A percentile compares a stretch with the other conserved stretches of the same genome.
phyloP scores from a whole-genome alignment of 2,888 invertebrate species.

The Seira musarum region DNA sequence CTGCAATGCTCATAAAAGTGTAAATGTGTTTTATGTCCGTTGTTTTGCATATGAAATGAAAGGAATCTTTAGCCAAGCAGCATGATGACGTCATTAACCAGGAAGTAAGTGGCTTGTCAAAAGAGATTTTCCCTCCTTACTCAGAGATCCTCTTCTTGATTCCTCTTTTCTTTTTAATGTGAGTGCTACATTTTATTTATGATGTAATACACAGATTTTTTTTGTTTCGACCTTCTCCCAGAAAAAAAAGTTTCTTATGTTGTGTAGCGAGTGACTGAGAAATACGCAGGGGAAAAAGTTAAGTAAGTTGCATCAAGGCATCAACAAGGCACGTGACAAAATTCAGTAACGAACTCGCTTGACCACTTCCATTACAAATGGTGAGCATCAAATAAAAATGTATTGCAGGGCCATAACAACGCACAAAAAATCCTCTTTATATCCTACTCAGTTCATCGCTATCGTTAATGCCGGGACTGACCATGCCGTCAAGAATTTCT shows the following conservation, averaged over 20 bases:
- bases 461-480: constrained; percentile 29
- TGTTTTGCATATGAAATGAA: no score
- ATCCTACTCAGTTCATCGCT: neutral
- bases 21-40: no score
- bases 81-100: no score
- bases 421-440: constrained; percentile 4
- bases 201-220: neutral
- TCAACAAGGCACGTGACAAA: constrained; percentile 61
- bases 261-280: no score
- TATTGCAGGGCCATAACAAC: constrained; percentile 8
- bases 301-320: constrained; percentile 59
- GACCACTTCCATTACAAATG: constrained; percentile 31
- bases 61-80: no score
- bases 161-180: no score
- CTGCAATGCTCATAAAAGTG: no score
- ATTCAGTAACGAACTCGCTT: constrained; percentile 43
- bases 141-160: no score
- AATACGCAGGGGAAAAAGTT: neutral
- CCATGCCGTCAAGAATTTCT: constrained; percentile 18
- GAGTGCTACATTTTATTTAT: neutral
- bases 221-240: neutral
- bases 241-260: no score
- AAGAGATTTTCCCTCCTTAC: no score
- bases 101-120: no score
- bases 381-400: constrained; percentile 10